Percentiles rank a stretch among this genome's conserved stretches.
Conservation (phyloP, 2,113 vertebrate species). For the Myiopsitta monachus region DNA sequence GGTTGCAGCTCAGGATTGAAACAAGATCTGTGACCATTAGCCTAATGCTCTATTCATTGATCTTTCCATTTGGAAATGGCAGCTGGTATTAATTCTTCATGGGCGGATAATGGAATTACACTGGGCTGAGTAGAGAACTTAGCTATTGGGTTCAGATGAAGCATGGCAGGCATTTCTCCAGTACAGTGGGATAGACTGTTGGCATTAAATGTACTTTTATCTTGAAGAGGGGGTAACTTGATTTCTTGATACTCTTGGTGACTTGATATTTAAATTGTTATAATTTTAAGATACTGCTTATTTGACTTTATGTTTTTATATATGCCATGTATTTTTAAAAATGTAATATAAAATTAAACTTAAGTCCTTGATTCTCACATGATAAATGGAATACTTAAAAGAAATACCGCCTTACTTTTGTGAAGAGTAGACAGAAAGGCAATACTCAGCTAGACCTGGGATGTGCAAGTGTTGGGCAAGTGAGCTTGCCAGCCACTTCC, state of each 20-base stretch:
- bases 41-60: neutral
- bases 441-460: neutral
- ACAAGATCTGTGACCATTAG: neutral
- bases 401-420: neutral
- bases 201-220: neutral
- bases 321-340: fast-evolving
- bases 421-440: neutral
- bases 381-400: neutral
- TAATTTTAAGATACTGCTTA: neutral
- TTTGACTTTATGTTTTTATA: neutral
- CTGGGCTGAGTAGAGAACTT: neutral
- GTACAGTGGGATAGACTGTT: neutral
- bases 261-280: neutral
- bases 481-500: neutral
- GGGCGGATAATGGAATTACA: neutral
- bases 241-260: neutral
- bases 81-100: neutral
- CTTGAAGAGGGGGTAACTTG: neutral
- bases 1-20: neutral
- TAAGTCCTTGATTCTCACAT: neutral
- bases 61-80: neutral
- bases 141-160: neutral
- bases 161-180: neutral
- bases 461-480: neutral
- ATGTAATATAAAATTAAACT: neutral